Conservation (phyloP, 1,140 invertebrate species). For the Phthorimaea operculella region DNA sequence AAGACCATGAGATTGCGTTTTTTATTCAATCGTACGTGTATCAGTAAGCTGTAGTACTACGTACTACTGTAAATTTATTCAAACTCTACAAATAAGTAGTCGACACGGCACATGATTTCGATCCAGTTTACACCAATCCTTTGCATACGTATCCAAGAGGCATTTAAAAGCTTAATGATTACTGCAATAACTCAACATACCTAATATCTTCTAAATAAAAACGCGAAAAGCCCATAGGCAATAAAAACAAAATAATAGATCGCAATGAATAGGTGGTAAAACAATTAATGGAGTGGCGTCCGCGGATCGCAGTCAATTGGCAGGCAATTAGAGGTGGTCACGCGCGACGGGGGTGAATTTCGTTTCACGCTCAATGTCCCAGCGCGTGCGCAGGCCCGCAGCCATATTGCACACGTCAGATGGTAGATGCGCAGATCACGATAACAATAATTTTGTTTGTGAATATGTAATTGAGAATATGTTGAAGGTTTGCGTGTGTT, state of each 20-base stretch:
- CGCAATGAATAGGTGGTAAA: constrained; percentile 17
- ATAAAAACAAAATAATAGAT: constrained; percentile 11
- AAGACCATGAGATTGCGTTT: too few species aligned
- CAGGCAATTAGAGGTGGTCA: constrained; percentile 50
- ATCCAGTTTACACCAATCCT: too few species aligned
- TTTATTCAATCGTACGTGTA: too few species aligned
- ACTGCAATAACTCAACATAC: too few species aligned
- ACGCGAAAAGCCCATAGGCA: background rate
- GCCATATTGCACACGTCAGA: constrained; percentile 66
- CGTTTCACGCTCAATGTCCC: constrained; percentile 66
- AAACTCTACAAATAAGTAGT: too few species aligned
- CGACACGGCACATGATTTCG: too few species aligned
- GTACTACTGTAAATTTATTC: too few species aligned
- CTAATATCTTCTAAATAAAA: too few species aligned
- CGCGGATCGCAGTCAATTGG: constrained; percentile 46
- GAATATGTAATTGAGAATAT: constrained; percentile 29
- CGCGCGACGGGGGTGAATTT: constrained; percentile 59
- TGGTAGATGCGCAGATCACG: constrained; percentile 39
- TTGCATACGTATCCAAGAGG: too few species aligned
- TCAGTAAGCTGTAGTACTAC: too few species aligned
- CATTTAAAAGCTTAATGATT: too few species aligned
- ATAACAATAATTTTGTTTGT: constrained; percentile 46
- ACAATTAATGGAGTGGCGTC: constrained; percentile 33
- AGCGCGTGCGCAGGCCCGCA: constrained; percentile 51
- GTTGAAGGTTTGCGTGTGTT: background rate